Conservation (phyloP, 2,797 vertebrate species). For the Thripadectes ignobilis region DNA sequence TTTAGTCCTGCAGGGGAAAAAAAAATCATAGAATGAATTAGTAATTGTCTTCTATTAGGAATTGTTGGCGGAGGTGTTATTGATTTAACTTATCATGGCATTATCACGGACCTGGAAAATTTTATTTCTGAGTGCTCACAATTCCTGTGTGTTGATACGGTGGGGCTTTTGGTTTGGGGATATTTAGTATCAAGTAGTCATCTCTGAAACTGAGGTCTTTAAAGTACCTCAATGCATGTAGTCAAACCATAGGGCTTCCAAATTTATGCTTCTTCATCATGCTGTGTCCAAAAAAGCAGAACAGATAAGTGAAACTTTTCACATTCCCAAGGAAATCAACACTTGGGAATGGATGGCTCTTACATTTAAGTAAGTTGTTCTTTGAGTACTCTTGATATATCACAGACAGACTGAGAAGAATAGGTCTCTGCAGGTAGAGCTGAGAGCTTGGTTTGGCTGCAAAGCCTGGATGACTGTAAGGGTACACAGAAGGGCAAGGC, state of each 20-base stretch:
- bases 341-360: background rate
- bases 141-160: background rate
- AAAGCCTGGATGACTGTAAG: background rate
- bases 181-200: background rate
- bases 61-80: background rate
- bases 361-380: background rate
- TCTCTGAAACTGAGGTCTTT: background rate
- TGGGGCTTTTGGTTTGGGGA: rapidly evolving
- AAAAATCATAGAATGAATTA: background rate
- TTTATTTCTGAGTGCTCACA: background rate
- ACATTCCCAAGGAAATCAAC: background rate
- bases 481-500: background rate
- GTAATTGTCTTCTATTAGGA: background rate
- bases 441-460: background rate
- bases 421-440: slow-evolving; percentile 35
- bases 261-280: background rate
- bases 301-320: background rate
- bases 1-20: rapidly evolving
- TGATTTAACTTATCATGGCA: background rate
- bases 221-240: background rate
- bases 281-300: background rate
- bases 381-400: background rate
- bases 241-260: background rate
- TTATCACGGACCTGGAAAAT: background rate
- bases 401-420: background rate